Percentiles rank a stretch among this genome's conserved stretches.
Conservation (phyloP, 2,888 invertebrate species). For the Chymomyza amoena region DNA sequence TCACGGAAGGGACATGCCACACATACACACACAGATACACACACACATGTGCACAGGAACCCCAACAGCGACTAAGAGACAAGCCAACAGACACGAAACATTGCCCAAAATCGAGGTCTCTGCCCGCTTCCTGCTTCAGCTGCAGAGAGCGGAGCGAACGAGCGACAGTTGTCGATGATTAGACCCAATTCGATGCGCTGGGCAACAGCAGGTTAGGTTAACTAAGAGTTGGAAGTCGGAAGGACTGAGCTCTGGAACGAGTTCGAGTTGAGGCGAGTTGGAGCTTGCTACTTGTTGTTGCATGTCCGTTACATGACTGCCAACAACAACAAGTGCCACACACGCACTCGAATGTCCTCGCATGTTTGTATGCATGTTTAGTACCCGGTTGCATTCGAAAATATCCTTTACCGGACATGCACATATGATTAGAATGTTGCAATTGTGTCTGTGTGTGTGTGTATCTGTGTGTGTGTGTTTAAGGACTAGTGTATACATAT, state of each 20-base stretch:
- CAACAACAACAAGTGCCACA: slow-evolving; percentile 24
- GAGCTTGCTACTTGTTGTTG: slow-evolving; percentile 16
- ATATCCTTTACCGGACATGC: slow-evolving; percentile 42
- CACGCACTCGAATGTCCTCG: neutral
- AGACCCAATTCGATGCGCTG: slow-evolving; percentile 32
- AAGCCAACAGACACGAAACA: slow-evolving; percentile 5
- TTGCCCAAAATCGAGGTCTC: slow-evolving; percentile 7
- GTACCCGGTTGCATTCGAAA: slow-evolving; percentile 39
- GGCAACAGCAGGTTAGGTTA: neutral
- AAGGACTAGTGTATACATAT: neutral
- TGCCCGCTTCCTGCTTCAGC: neutral
- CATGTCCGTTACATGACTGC: slow-evolving; percentile 56
- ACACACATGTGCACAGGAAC: slow-evolving; percentile 1
- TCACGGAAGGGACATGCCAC: slow-evolving; percentile 46
- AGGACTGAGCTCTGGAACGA: neutral
- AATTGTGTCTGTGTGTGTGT: neutral
- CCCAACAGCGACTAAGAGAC: slow-evolving; percentile 10
- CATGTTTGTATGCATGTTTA: slow-evolving; percentile 25
- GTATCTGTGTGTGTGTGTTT: slow-evolving; percentile 11
- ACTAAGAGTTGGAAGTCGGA: neutral
- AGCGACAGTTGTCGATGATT: slow-evolving; percentile 69
- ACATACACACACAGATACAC: neutral
- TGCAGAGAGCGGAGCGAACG: neutral
- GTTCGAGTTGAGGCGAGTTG: slow-evolving; percentile 6
- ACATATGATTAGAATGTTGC: slow-evolving; percentile 19